phyloP scores from a whole-genome alignment of 1,140 invertebrate species.

The Aphelenchoides besseyi region DNA sequence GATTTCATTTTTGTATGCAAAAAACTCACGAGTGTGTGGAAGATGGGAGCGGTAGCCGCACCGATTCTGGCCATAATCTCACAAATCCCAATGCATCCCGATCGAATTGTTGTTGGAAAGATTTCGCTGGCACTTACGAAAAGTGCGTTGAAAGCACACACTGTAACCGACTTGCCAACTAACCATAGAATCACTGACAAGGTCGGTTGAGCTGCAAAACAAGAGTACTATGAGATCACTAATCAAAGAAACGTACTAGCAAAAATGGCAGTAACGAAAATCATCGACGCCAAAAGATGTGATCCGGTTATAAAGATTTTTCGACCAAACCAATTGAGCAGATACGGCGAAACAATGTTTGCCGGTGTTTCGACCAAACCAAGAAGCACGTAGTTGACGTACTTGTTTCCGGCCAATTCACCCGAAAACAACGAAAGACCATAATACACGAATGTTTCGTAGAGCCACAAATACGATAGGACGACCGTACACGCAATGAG shows the following conservation, averaged over 20 bases:
- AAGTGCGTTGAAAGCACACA: conserved; percentile 35
- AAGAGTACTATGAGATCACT: no score
- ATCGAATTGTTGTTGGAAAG: conserved; percentile 16
- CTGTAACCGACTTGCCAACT: conserved; percentile 23
- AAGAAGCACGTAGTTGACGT: conserved; percentile 62
- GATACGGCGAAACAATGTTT: conserved; percentile 46
- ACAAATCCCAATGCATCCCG: conserved; percentile 23
- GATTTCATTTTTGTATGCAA: conserved; percentile 4
- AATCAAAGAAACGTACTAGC: conserved; percentile 23
- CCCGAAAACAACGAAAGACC: conserved; percentile 62
- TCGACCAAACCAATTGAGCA: conserved; percentile 46
- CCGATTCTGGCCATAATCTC: conserved; percentile 26
- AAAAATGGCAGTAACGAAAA: conserved; percentile 37
- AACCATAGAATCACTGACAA: conserved; percentile 8
- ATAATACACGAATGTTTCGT: conserved; percentile 63
- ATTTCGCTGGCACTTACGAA: conserved; percentile 20
- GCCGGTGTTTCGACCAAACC: conserved; percentile 62
- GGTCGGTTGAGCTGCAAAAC: not conserved
- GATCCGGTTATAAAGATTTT: conserved; percentile 34
- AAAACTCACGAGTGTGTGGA: conserved; percentile 11
- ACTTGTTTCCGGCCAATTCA: conserved; percentile 61
- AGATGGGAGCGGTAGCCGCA: conserved; percentile 3
- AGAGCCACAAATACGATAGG: conserved; percentile 40
- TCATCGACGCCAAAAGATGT: conserved; percentile 36
- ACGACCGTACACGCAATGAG: conserved; percentile 37